Evolutionary conservation across 2,113 vertebrate genomes (phyloP), one percentile per base, ranked within the genome.

Genomic region (Cheirogaleus medius): DNA sequence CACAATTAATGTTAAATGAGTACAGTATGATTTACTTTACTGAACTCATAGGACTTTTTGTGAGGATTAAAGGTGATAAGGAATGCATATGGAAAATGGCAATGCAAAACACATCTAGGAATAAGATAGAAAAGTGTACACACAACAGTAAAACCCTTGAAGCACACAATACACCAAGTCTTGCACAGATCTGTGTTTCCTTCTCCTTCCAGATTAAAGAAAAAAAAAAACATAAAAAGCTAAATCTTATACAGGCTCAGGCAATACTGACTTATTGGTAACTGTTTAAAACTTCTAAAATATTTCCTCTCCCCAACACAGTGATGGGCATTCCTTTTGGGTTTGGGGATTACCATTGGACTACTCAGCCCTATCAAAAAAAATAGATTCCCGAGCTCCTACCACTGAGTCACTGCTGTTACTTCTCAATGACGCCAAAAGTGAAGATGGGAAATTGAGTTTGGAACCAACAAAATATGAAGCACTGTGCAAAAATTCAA

Each of bases 391-490:
- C 32, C 0, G 0, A 42, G 15, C 39, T 27, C 39, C 73, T 44
- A 15, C 34, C 2, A 1, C 10, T 29, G 27, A 14, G 12, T 68
- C 73, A 54, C 71, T 90, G 54, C 5, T 27, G 42, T 9, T 68
- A 58, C 14, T 93, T 54, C n/a, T 42, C 74, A 92, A 32, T 76
- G 39, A 81, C 1, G 32, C 20, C 47, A 47, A 58, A 82, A n/a
- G 12, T 44, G n/a, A 86, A 89, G 32, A 73, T 6, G 15, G n/a
- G n/a, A 80, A 78, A 13, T 15, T 9, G 58, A 84, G 34, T 68
- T 66, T 42, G 60, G 85, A 89, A 85, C 25, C n/a, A 94, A 91
- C 25, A 29, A 90, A 90, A 89, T n/a, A 86, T 15, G 47, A 80
- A 89, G 21, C 54, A 18, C 17, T 47, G 54, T 73, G 44, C 69